A percentile compares a stretch with the other conserved stretches of the same genome.
Conservation (phyloP, 1,140 invertebrate genomes). For the Solen grandis region DNA sequence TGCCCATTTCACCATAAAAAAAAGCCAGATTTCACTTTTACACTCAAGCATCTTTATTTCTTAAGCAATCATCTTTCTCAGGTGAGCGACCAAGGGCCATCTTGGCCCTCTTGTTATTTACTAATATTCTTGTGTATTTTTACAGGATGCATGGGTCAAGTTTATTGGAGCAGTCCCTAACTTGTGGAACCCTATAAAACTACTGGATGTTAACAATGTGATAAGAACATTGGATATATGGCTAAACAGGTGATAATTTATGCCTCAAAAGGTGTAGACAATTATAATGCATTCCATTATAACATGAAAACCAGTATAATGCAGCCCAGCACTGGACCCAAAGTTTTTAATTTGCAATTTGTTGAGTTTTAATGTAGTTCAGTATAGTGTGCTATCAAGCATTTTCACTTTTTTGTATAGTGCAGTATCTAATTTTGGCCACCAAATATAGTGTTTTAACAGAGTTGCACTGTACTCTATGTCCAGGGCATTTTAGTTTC, state of each 20-base stretch:
- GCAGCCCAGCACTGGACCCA: not conserved
- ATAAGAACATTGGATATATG: conserved; percentile 62
- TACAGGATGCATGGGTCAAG: conserved; percentile 45
- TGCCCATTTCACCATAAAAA: no score
- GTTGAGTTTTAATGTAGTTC: not conserved
- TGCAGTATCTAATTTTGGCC: no score
- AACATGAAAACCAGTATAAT: not conserved
- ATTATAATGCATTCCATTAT: not conserved
- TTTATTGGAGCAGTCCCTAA: conserved; percentile 53
- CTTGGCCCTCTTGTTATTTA: no score
- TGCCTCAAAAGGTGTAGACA: not conserved
- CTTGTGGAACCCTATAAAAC: conserved; percentile 62
- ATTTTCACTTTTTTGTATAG: not conserved
- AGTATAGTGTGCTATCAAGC: not conserved
- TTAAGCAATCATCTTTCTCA: no score
- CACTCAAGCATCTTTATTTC: no score
- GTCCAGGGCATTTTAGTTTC: no score
- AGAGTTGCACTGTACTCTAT: no score
- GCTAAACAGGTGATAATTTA: conserved; percentile 54
- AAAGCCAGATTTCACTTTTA: no score
- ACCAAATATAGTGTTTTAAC: no score
- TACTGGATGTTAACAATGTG: conserved; percentile 63
- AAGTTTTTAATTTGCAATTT: not conserved
- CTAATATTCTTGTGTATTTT: no score
- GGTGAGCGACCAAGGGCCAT: no score